These are phyloP conservation scores for Eucriotettix oculatus DNA, from an alignment of 2,888 invertebrate species.

Conservation along the genomic window DNA sequence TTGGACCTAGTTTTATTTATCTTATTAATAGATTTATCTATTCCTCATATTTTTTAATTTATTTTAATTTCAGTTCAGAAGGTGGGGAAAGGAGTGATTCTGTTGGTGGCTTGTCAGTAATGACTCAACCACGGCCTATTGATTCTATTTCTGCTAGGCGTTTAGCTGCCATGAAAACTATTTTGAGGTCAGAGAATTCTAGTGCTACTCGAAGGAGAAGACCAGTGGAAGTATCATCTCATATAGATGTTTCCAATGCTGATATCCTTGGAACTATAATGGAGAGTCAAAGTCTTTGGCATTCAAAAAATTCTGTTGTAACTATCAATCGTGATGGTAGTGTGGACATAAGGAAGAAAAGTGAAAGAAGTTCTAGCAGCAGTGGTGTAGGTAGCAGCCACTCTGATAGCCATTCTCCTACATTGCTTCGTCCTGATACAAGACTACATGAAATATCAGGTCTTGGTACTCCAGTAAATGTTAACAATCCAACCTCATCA, in stretches of 20 bases:
- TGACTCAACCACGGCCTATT: constrained; percentile 29
- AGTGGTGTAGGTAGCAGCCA: not conserved
- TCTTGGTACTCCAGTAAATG: constrained; percentile 5
- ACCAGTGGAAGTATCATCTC: not conserved
- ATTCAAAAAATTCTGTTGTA: constrained; percentile 42
- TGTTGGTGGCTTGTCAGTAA: constrained; percentile 21
- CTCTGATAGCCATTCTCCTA: not conserved
- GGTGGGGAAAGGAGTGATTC: constrained; percentile 24
- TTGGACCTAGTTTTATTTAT: not conserved
- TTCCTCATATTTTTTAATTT: not conserved
- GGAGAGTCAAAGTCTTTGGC: constrained; percentile 50
- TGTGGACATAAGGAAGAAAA: constrained; percentile 31
- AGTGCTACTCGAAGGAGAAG: not conserved
- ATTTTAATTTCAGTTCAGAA: constrained; percentile 22
- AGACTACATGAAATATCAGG: constrained; percentile 1
- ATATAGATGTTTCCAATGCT: constrained; percentile 4
- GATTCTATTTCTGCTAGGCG: not conserved
- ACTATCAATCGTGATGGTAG: constrained; percentile 44
- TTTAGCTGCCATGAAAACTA: not conserved
- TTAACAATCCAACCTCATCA: constrained; percentile 9
- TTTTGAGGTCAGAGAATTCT: not conserved
- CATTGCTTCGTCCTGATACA: constrained; percentile 1
- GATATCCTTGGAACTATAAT: constrained; percentile 55
- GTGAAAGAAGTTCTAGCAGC: constrained; percentile 2
- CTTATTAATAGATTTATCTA: not conserved